Evolutionary conservation across 2,888 invertebrate genomes (phyloP).

Genomic region (Agapostemon virescens): DNA sequence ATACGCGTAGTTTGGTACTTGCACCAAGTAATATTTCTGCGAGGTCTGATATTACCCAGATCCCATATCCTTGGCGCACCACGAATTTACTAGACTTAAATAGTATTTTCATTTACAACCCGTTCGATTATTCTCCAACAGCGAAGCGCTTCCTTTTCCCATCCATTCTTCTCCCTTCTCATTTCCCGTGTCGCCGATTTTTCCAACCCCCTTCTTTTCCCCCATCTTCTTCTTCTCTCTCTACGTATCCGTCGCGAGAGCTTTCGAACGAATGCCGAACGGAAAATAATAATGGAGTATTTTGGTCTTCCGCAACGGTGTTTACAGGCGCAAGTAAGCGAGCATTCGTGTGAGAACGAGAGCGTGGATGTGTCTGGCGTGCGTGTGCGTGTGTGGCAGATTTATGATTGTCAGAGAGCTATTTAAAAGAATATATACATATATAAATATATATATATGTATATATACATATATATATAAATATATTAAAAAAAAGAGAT

Average conservation of each 20-base stretch:
- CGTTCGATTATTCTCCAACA: constrained; percentile 8
- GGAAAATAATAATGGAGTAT: constrained; percentile 68
- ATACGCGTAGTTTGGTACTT: constrained; percentile 4
- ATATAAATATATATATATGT: neutral
- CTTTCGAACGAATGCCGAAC: constrained; percentile 59
- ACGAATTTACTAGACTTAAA: constrained; percentile 40
- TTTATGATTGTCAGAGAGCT: constrained; percentile 52
- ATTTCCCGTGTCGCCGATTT: neutral
- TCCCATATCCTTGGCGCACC: neutral
- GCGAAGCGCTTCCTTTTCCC: neutral
- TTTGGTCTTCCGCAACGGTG: constrained; percentile 72
- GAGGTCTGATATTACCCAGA: constrained; percentile 35
- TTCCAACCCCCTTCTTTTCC: neutral
- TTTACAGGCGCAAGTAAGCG: constrained; percentile 40
- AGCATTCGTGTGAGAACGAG: constrained; percentile 35
- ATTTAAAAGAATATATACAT: constrained; percentile 63
- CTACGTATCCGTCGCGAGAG: constrained; percentile 30
- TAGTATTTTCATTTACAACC: constrained; percentile 12
- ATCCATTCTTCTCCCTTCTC: neutral
- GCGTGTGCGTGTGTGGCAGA: constrained; percentile 30
- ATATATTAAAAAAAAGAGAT: constrained; percentile 56
- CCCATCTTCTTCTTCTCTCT: neutral
- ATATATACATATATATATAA: constrained; percentile 34
- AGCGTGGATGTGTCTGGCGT: constrained; percentile 44
- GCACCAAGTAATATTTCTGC: neutral